Base-by-base conservation (phyloP, 2,113 vertebrate genomes). In the Melanotaenia duboulayi region DNA sequence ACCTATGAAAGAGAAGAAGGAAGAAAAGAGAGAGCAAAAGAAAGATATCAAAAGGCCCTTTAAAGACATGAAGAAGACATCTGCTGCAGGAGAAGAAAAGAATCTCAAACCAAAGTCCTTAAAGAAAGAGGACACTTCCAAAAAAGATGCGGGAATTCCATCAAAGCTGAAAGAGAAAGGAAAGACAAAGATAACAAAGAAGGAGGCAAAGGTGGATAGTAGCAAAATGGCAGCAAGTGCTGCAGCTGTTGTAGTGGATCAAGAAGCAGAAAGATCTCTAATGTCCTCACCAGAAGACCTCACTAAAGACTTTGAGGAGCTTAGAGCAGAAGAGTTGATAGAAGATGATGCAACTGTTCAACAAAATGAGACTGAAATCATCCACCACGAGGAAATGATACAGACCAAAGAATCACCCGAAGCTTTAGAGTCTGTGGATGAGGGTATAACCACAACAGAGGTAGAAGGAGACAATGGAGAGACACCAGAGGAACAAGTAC, bases 231-330 rank as follows among this genome's bases (percentile, higher is more conserved):
- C 74, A 1, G 76, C 81, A 28, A 76, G 57, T 2, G 81, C 88
- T 20, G 82, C 87, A 50, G 91, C 87, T 52, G 49, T 71, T 1
- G 81, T 61, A 78, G 94, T 91, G 2, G 94, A 95, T 28, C 93
- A 95, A 12, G 94, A 97, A 65, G 92, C 66, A 0, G 96, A 95
- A 87, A 92, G 97, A 77, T 96, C 96, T 12, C 87, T 96, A 9
- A 97, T 99, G 97, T 98, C 97, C 20, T 96, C 97, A 80, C 97
- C 97, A 56, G 97, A 98, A 60, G 97, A 99, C 85, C 95, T 99
- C 72, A 99, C 97, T 51, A 98, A 97, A 81, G 97, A 98, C 79
- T 98, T 99, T 90, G 97, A 99, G 74, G 95, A 96, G 77, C 86
- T 99, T 48, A 95, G 91, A 91, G 94, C 94, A 37, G 96, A 98